phyloP scores from a whole-genome alignment of 2,888 invertebrate species.

The Stegophylla sp. region DNA sequence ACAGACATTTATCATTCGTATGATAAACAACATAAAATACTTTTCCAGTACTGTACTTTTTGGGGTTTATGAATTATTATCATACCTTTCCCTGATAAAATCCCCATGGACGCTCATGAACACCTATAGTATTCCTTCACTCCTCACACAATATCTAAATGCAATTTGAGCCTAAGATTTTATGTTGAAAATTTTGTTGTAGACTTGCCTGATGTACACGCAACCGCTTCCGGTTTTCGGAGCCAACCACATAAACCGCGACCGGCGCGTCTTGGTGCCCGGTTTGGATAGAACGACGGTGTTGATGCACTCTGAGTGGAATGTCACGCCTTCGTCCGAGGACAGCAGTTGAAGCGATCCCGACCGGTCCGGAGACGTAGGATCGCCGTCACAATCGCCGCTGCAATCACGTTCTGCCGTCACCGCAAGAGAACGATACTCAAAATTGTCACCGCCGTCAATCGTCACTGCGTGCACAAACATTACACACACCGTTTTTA shows the following conservation, averaged over 20 bases:
- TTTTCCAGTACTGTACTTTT: too few relatives aligned
- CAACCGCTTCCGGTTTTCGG: conserved; percentile 86
- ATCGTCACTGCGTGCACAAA: conserved; percentile 3
- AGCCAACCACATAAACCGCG: conserved; percentile 89
- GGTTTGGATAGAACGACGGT: conserved; percentile 83
- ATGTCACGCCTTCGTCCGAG: conserved; percentile 68
- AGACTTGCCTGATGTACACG: conserved; percentile 76
- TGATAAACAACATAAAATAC: too few relatives aligned
- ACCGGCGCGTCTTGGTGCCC: conserved; percentile 80
- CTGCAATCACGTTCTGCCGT: conserved; percentile 15
- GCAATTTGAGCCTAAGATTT: too few relatives aligned
- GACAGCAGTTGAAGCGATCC: conserved; percentile 65
- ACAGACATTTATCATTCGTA: too few relatives aligned
- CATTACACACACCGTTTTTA: too few relatives aligned
- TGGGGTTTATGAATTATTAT: too few relatives aligned
- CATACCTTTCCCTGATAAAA: too few relatives aligned
- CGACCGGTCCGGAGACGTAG: conserved; percentile 60
- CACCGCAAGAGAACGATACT: conserved; percentile 28
- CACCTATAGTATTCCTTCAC: too few relatives aligned
- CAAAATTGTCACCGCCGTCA: conserved; percentile 16
- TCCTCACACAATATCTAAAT: too few relatives aligned
- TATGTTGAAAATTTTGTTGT: too few relatives aligned
- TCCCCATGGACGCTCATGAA: too few relatives aligned
- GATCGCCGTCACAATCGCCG: neutral
- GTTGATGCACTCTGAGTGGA: conserved; percentile 84